A percentile compares a stretch with the other conserved stretches of the same genome.
phyloP scores from a whole-genome alignment of 2,113 vertebrate genomes.

The Lophotis ruficrista region DNA sequence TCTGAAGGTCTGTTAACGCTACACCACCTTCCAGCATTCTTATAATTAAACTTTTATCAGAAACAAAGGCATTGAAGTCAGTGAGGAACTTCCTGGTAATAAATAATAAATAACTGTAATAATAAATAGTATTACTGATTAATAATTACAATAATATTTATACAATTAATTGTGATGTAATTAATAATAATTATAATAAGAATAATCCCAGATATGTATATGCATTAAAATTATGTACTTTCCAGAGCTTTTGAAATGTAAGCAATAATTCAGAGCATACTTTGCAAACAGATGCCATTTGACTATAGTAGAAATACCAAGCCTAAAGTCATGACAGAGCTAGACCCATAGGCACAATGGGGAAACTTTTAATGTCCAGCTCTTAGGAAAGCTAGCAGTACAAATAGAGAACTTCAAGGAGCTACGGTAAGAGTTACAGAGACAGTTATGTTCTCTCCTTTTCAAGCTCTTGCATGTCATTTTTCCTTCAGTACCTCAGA shows the following conservation, averaged over 20 bases:
- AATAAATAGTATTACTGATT: neutral
- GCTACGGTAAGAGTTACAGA: neutral
- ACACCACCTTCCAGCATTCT: neutral
- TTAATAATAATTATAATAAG: neutral
- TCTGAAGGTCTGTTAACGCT: neutral
- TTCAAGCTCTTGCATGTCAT: neutral
- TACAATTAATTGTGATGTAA: too few species aligned
- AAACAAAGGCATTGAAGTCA: neutral
- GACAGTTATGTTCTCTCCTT: neutral
- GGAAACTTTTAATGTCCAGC: neutral
- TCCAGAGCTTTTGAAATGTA: neutral
- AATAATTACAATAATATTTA: neutral
- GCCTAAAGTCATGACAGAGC: neutral
- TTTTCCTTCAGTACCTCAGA: neutral
- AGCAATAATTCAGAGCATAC: neutral
- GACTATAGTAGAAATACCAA: neutral
- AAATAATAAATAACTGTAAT: neutral
- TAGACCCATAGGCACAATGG: rapidly evolving
- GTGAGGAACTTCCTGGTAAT: neutral
- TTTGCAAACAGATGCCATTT: neutral
- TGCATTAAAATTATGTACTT: neutral
- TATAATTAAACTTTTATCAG: neutral
- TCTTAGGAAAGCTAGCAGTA: neutral
- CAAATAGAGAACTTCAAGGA: neutral
- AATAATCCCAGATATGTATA: neutral